Evolutionary conservation across 2,797 vertebrate genomes (phyloP).

Genomic region (Tamandua tetradactyla): DNA sequence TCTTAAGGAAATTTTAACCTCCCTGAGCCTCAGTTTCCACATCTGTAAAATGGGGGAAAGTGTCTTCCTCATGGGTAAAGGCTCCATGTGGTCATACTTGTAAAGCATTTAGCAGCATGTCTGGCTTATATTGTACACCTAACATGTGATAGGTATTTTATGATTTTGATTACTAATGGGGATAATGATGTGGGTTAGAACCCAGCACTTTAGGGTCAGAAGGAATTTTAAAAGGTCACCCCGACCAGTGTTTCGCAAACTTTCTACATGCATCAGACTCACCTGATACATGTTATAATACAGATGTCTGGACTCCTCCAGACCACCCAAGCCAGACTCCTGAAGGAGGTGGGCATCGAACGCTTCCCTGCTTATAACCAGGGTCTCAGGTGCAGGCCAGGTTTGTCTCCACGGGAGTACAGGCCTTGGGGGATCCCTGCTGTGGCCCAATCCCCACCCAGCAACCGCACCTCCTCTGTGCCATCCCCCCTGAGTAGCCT

Average conservation of each 20-base stretch:
- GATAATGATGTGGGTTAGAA: not conserved
- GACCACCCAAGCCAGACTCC: not conserved
- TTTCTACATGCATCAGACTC: not conserved
- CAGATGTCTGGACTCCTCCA: not conserved
- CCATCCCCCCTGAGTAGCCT: not conserved
- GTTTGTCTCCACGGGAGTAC: not conserved
- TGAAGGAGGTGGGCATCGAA: not conserved
- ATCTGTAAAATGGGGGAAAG: not conserved
- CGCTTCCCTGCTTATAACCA: not conserved
- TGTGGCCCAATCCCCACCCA: not conserved
- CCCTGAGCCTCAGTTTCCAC: not conserved
- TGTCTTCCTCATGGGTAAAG: not conserved
- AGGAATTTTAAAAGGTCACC: not conserved
- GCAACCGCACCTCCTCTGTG: accelerated
- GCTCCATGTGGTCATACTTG: not conserved
- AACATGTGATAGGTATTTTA: not conserved
- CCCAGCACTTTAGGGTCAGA: not conserved
- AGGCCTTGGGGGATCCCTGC: not conserved
- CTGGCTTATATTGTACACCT: not conserved
- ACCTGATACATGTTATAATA: not conserved
- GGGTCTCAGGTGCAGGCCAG: not conserved
- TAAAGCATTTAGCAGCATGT: not conserved
- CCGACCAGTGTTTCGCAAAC: not conserved
- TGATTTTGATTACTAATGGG: too few species aligned
- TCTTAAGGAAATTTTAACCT: not conserved